Evolutionary conservation across 53 echinoderm and acorn worm genomes (phyloP), one percentile per base, ranked within the genome.

Genomic region (Zoroaster sp.): DNA sequence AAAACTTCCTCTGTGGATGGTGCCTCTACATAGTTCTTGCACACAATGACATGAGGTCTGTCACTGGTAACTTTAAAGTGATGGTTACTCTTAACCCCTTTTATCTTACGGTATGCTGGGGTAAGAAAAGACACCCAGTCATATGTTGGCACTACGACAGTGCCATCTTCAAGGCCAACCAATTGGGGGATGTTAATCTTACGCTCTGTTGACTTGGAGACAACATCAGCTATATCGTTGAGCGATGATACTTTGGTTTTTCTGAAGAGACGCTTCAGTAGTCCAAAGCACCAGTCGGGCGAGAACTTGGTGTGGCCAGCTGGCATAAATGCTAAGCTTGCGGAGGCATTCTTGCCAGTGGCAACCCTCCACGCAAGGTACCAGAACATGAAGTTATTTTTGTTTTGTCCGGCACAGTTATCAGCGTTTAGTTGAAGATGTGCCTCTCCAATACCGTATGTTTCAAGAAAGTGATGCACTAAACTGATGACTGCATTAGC

Each of bases 101-200:
- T n/a, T n/a, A n/a, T n/a, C n/a, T n/a, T n/a, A n/a, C n/a, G n/a
- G n/a, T n/a, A n/a, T n/a, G n/a, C n/a, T n/a, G n/a, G n/a, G n/a
- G n/a, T n/a, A n/a, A n/a, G n/a, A n/a, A n/a, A n/a, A n/a, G n/a
- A n/a, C n/a, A n/a, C n/a, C n/a, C n/a, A n/a, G n/a, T n/a, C n/a
- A n/a, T n/a, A n/a, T n/a, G n/a, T 51, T 33, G 77, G 77, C 34
- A 76, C 77, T 4, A 76, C 3, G 4, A 81, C 39, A 42, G 65
- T 66, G 39, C 82, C 78, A 49, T 52, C 51, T 78, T 78, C 78
- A 78, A 25, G 52, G 36, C 33, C 78, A 78, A 6, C 53, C 53
- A 78, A 13, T 78, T 78, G 52, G 54, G 82, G 82, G 1, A 81
- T 43, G 43, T 81, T 81, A 47, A 81, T 81, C 11, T 38, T 43